Evolutionary conservation across 2,888 invertebrate species (phyloP).

Genomic region (Phorcus lineatus): DNA sequence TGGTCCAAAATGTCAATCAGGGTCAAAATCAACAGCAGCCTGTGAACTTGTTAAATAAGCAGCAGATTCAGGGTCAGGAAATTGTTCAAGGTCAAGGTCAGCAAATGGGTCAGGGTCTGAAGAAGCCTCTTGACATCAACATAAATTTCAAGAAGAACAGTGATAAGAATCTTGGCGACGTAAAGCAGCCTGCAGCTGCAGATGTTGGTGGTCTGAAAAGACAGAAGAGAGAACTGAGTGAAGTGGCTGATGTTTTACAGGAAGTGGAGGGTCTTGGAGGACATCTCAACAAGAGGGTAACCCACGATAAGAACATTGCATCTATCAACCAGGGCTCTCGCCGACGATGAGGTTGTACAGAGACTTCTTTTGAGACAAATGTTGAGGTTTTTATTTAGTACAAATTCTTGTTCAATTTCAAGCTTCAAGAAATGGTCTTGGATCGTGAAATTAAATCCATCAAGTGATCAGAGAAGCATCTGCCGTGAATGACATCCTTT

Average conservation of each 20-base stretch:
- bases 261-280: too few species aligned
- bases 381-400: too few species aligned
- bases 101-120: background rate
- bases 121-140: background rate
- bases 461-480: too few species aligned
- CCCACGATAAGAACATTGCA: background rate
- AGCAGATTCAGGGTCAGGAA: background rate
- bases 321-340: background rate
- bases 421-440: too few species aligned
- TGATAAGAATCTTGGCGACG: background rate
- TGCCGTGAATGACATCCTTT: too few species aligned
- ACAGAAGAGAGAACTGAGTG: background rate
- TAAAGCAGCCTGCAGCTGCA: background rate
- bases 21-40: slow-evolving; percentile 1
- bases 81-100: background rate
- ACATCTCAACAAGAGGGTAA: background rate
- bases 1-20: background rate
- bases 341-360: background rate
- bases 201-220: background rate
- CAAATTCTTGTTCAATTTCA: too few species aligned
- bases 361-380: too few species aligned
- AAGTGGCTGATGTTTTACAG: background rate
- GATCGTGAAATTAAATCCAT: too few species aligned
- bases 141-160: background rate
- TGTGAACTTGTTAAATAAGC: background rate